Evolutionary conservation across 2,797 vertebrate genomes (phyloP).

Genomic region (Sebastes itinus): DNA sequence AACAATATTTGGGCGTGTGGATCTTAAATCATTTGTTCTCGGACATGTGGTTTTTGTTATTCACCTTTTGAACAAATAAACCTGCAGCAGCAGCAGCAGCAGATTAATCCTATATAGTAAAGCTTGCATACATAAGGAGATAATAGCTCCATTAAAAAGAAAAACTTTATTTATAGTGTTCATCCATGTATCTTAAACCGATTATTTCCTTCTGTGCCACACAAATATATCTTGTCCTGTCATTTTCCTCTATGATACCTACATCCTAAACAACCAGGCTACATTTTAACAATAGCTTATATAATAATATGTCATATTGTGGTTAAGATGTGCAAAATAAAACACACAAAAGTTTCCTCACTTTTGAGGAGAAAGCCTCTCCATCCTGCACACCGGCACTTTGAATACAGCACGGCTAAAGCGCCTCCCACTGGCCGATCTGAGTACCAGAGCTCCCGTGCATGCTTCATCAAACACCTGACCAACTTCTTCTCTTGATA

Average conservation of each 20-base stretch:
- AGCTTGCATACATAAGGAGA: neutral
- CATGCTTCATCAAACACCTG: constrained; percentile 21
- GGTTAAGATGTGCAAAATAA: constrained; percentile 36
- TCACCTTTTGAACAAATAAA: neutral
- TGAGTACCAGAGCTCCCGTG: constrained; percentile 31
- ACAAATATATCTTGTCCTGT: neutral
- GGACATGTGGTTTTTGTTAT: constrained; percentile 7
- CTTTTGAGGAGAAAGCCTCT: constrained; percentile 60
- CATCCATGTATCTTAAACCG: no score
- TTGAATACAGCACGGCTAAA: constrained; percentile 90
- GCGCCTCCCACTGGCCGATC: constrained; percentile 91
- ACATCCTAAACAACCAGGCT: neutral
- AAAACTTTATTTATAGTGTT: neutral
- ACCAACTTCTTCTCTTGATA: neutral
- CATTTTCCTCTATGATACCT: neutral
- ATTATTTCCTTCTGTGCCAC: neutral
- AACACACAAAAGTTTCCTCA: constrained; percentile 78
- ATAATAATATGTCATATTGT: neutral
- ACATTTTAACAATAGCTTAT: neutral
- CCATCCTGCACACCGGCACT: constrained; percentile 41
- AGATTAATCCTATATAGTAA: neutral
- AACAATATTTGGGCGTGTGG: constrained; percentile 57
- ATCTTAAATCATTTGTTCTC: constrained; percentile 25
- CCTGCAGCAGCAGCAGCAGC: neutral
- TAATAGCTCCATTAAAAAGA: neutral